Evolutionary conservation across 35 echinoderm and acorn worm species (phyloP).

Genomic region (Eucidaris tribuloides): DNA sequence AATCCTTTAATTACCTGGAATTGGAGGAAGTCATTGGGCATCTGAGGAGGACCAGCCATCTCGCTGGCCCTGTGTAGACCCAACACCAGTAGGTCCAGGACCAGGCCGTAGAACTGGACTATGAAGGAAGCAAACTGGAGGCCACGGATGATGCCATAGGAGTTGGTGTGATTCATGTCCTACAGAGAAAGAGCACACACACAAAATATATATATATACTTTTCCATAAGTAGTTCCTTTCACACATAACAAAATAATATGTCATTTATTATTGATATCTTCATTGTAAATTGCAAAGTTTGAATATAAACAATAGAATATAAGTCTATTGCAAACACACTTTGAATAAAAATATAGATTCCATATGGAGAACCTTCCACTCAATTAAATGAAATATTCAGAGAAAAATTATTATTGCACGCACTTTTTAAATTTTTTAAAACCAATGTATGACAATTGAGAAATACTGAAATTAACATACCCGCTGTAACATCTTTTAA

Average conservation of each 20-base stretch:
- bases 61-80: conserved; percentile 99
- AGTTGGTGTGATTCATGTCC: conserved; percentile 99
- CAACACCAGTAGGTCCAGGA: conserved; percentile 74
- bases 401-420: no score
- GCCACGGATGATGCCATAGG: conserved; percentile 89
- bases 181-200: conserved; percentile 17
- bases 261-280: neutral
- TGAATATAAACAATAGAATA: no score
- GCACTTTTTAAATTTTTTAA: no score
- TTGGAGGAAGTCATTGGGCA: conserved; percentile 98
- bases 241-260: neutral
- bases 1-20: conserved; percentile 94
- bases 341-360: no score
- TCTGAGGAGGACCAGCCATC: conserved; percentile 94
- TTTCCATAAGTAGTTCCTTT: no score
- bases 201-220: no score
- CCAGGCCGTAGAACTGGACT: conserved; percentile 96
- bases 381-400: no score
- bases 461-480: no score
- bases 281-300: neutral
- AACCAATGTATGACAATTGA: no score
- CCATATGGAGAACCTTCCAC: no score
- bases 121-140: conserved; percentile 99
- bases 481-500: no score
- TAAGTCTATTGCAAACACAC: no score